Percentiles rank a stretch among this genome's conserved stretches.
Conservation (phyloP, 2,797 vertebrate genomes). For the Poliocrania exsul region DNA sequence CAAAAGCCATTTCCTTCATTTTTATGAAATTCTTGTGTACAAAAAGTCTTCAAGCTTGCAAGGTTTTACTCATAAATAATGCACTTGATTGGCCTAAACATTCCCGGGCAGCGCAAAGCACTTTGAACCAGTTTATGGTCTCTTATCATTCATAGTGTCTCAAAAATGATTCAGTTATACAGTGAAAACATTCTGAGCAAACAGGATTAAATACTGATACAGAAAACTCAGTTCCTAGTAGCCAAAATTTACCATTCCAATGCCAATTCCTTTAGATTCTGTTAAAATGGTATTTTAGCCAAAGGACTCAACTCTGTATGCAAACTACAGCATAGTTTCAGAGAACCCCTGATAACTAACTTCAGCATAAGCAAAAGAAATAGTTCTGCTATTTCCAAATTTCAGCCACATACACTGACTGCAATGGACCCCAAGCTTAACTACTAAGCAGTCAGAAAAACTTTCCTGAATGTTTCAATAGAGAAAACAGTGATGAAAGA, state of each 20-base stretch:
- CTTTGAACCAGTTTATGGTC: neutral
- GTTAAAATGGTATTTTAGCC: neutral
- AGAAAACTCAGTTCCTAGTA: neutral
- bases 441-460: neutral
- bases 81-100: neutral
- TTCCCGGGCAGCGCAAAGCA: neutral
- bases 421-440: neutral
- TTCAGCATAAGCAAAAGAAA: neutral
- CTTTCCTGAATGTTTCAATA: neutral
- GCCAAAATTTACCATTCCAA: neutral
- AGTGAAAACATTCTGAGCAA: neutral
- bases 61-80: too few relatives aligned
- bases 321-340: neutral
- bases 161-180: neutral
- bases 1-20: neutral
- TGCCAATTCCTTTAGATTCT: neutral
- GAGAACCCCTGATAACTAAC: neutral
- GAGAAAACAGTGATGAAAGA: neutral
- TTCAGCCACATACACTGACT: neutral
- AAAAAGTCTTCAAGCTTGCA: neutral
- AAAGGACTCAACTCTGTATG: neutral
- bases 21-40: neutral
- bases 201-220: neutral
- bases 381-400: neutral
- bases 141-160: neutral